A percentile compares a stretch with the other conserved stretches of the same genome.
Evolutionary conservation across 1,140 invertebrate genomes (phyloP).

Genomic region (Drosophila sulfurigaster): DNA sequence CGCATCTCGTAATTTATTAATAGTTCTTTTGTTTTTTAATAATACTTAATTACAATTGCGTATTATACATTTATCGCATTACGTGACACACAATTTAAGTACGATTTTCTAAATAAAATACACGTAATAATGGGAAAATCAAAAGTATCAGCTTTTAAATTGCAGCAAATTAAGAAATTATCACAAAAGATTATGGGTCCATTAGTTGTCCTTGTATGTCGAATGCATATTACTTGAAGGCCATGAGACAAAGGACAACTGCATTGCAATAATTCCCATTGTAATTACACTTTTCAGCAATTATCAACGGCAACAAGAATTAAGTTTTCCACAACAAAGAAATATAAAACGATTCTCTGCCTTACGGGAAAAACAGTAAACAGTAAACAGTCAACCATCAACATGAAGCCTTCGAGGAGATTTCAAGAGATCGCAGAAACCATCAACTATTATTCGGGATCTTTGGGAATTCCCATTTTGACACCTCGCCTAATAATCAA

Average conservation of each 20-base stretch:
- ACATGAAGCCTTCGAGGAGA: slow-evolving; percentile 39
- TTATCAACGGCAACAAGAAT: slow-evolving; percentile 29
- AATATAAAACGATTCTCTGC: slow-evolving; percentile 33
- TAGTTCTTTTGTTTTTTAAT: slow-evolving; percentile 23
- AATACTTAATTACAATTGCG: slow-evolving; percentile 19
- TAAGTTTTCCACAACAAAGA: slow-evolving; percentile 1
- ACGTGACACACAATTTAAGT: not conserved
- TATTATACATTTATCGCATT: not conserved
- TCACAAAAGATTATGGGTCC: not conserved
- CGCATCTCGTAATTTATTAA: slow-evolving; percentile 13
- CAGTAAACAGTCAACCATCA: slow-evolving; percentile 32
- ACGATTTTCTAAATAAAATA: slow-evolving; percentile 1
- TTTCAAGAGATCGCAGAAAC: slow-evolving; percentile 32
- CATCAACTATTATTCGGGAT: slow-evolving; percentile 41
- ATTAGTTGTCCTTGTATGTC: not conserved
- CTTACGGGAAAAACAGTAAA: not conserved
- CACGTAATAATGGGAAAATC: slow-evolving; percentile 1
- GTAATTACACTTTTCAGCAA: slow-evolving; percentile 35
- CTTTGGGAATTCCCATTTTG: slow-evolving; percentile 55
- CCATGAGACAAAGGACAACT: slow-evolving; percentile 31
- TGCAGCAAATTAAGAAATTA: slow-evolving; percentile 8
- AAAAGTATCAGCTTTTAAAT: not conserved
- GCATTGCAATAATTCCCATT: slow-evolving; percentile 34
- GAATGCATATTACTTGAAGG: not conserved
- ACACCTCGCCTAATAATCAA: slow-evolving; percentile 14